Conservation (phyloP, 2,113 vertebrate genomes). For the Scophthalmus maximus region DNA sequence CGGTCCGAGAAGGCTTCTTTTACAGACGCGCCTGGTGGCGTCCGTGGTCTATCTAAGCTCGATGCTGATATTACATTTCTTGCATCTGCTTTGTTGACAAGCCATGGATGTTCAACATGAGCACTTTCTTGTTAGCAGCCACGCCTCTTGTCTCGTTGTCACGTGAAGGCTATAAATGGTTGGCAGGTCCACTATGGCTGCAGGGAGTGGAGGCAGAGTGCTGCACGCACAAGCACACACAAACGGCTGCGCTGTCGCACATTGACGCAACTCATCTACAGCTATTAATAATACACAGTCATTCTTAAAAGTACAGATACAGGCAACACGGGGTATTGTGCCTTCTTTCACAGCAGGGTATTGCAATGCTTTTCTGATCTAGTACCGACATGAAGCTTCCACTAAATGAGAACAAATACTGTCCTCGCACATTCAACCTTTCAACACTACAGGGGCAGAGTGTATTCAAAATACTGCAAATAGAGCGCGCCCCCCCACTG, state of each 20-base stretch:
- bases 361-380: neutral
- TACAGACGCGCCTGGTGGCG: neutral
- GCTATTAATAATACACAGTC: neutral
- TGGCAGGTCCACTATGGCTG: neutral
- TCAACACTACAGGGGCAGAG: constrained; percentile 12
- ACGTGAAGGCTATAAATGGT: neutral
- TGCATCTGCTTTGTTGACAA: neutral
- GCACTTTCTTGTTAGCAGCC: neutral
- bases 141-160: neutral
- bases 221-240: neutral
- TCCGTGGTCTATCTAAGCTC: neutral
- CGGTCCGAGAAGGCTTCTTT: neutral
- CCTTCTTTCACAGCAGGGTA: neutral
- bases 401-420: constrained; percentile 11
- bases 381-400: neutral
- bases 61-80: neutral
- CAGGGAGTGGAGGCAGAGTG: neutral
- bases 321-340: neutral
- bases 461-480: neutral
- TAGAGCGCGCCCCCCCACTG: constrained; percentile 2
- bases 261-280: neutral
- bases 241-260: neutral
- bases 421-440: constrained; percentile 3
- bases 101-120: neutral
- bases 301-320: neutral